phyloP scores from a whole-genome alignment of 2,888 invertebrate genomes.

The Gandaritis pyraliata region DNA sequence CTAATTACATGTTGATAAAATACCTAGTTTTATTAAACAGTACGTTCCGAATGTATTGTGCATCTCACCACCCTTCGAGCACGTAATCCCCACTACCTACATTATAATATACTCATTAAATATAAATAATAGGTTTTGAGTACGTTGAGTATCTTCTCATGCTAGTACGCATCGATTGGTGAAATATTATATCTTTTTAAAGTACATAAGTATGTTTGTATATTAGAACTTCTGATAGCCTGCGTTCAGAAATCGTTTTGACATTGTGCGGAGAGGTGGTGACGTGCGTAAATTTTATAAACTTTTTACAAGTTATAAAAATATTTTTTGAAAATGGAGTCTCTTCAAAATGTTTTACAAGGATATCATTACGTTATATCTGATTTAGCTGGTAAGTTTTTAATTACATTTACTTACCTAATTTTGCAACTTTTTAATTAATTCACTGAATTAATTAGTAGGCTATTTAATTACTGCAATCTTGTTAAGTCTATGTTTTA shows the following conservation, averaged over 20 bases:
- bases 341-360: conserved; percentile 32
- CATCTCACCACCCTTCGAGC: neutral
- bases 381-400: conserved; percentile 52
- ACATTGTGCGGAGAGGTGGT: neutral
- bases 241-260: conserved; percentile 2
- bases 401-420: conserved; percentile 2
- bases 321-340: conserved; percentile 37
- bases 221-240: conserved; percentile 4
- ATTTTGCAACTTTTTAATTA: neutral
- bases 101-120: too few species aligned
- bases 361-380: conserved; percentile 49
- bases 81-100: conserved; percentile 17
- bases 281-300: neutral
- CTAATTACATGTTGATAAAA: neutral
- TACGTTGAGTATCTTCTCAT: neutral
- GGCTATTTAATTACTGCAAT: too few species aligned
- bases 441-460: too few species aligned
- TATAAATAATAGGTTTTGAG: neutral
- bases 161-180: neutral
- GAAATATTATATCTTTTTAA: neutral
- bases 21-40: neutral
- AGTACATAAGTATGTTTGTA: neutral
- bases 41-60: conserved; percentile 5
- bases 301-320: conserved; percentile 1
- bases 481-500: too few species aligned